Base-by-base conservation (phyloP, 2,888 invertebrate species). In the Flabesymbios commensalis region DNA sequence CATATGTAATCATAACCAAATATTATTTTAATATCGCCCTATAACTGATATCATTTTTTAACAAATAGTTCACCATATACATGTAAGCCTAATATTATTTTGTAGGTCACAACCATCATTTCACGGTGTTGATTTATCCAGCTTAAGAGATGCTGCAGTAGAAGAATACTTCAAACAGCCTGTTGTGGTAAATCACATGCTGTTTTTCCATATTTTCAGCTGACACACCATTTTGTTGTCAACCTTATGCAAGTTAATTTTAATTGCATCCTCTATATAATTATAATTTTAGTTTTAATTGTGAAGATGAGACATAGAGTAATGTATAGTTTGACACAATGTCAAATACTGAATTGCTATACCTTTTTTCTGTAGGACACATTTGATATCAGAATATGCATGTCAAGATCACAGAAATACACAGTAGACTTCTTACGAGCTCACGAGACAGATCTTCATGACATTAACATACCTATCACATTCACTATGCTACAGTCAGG, bases 151-250 rank as follows among this genome's bases (percentile, higher is more conserved):
- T 68, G 93, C 93, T 73, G 98, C 98, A 2, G 90, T 96, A 85
- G 91, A 93, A 78, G 98, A 99, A 84, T 97, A 98, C 84, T 97
- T 99, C 84, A 89, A 94, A 72, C 97, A 98, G 83, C 97, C 98
- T 5, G 93, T 98, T 76, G 97, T 98, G 65, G 85, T 85, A 72
- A 76, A 82, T 77, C 28, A 24, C n/a, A n/a, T n/a, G n/a, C n/a
- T n/a, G n/a, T n/a, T n/a, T n/a, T n/a, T n/a, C n/a, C n/a, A n/a
- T n/a, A n/a, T n/a, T n/a, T n/a, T n/a, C n/a, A n/a, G n/a, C n/a
- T n/a, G n/a, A n/a, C n/a, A n/a, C n/a, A n/a, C n/a, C n/a, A n/a
- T n/a, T n/a, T n/a, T n/a, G n/a, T n/a, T n/a, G n/a, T n/a, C n/a
- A n/a, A n/a, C n/a, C n/a, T n/a, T n/a, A n/a, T n/a, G n/a, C n/a